phyloP scores from a whole-genome alignment of 2,888 invertebrate species.

The Tupiocoris notatus region DNA sequence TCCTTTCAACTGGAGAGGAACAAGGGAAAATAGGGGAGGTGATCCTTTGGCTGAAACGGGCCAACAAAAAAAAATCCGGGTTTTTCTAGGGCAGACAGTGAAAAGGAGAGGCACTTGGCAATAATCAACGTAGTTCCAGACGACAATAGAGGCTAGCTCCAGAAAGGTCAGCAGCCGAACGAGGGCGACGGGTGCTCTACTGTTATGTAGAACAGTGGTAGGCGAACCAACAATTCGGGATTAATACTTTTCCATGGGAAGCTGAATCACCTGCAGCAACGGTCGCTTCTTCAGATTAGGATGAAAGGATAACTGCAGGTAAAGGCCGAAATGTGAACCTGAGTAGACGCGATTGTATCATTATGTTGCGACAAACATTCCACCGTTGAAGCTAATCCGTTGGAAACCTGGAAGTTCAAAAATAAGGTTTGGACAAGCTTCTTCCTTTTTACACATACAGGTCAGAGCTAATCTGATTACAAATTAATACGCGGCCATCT shows the following conservation, averaged over 20 bases:
- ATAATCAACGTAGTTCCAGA: conserved; percentile 20
- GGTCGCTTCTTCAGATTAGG: background rate
- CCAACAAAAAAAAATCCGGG: conserved; percentile 2
- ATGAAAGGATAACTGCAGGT: too few species aligned
- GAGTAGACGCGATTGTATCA: background rate
- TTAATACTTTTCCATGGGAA: background rate
- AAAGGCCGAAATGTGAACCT: background rate
- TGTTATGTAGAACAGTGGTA: background rate
- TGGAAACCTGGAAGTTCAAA: too few species aligned
- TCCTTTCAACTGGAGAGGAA: conserved; percentile 6
- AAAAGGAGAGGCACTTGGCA: conserved; percentile 15
- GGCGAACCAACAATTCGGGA: background rate
- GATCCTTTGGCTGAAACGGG: background rate
- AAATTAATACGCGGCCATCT: too few species aligned
- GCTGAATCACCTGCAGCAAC: background rate
- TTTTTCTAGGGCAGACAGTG: background rate
- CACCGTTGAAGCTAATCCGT: too few species aligned
- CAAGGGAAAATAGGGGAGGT: too few species aligned
- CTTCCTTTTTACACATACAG: too few species aligned
- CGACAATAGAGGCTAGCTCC: background rate
- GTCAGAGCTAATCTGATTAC: too few species aligned
- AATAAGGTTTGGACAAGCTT: too few species aligned
- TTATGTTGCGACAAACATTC: too few species aligned
- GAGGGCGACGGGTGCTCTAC: background rate
- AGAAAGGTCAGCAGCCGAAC: conserved; percentile 13